phyloP scores from a whole-genome alignment of 2,113 vertebrate species.

The Syrrhaptes paradoxus region DNA sequence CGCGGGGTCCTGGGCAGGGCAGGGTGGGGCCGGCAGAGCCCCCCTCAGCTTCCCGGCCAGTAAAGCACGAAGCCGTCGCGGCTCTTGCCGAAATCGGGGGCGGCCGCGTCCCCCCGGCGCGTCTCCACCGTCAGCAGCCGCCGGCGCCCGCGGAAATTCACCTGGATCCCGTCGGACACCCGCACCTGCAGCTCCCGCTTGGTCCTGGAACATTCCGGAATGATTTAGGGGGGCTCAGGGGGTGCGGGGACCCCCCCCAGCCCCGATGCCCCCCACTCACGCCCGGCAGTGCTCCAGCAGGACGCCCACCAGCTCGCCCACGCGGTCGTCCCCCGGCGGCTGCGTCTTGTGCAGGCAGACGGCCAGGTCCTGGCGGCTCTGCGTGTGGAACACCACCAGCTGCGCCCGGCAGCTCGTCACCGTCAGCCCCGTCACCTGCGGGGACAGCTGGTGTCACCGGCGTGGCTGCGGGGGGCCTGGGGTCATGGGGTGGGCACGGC shows the following conservation, averaged over 20 bases:
- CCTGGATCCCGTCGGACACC: slow-evolving; percentile 78
- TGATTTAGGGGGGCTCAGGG: fast-evolving
- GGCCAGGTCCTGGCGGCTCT: slow-evolving; percentile 79
- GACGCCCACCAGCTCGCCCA: slow-evolving; percentile 90
- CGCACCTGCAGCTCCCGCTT: slow-evolving; percentile 74
- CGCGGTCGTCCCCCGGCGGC: slow-evolving; percentile 79
- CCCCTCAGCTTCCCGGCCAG: not conserved
- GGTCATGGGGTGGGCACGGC: too few species aligned
- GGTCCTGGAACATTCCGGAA: slow-evolving; percentile 56
- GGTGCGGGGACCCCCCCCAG: fast-evolving
- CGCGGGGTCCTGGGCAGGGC: too few species aligned
- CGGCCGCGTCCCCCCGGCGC: slow-evolving; percentile 30
- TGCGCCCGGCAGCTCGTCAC: slow-evolving; percentile 86
- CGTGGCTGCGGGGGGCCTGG: too few species aligned
- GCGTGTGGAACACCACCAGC: slow-evolving; percentile 86
- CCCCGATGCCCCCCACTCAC: slow-evolving; percentile 63
- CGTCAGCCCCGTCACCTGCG: slow-evolving; percentile 85
- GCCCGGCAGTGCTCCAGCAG: slow-evolving; percentile 84
- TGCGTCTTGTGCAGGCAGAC: slow-evolving; percentile 83
- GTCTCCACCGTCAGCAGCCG: slow-evolving; percentile 79
- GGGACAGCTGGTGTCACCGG: fast-evolving
- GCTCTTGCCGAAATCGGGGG: slow-evolving; percentile 83
- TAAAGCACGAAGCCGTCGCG: slow-evolving; percentile 79
- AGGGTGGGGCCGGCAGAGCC: too few species aligned
- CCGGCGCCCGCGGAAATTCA: slow-evolving; percentile 77